These are phyloP conservation scores for Cyprinus carpio DNA, from an alignment of 2,113 vertebrate species.

Conservation along the genomic window DNA sequence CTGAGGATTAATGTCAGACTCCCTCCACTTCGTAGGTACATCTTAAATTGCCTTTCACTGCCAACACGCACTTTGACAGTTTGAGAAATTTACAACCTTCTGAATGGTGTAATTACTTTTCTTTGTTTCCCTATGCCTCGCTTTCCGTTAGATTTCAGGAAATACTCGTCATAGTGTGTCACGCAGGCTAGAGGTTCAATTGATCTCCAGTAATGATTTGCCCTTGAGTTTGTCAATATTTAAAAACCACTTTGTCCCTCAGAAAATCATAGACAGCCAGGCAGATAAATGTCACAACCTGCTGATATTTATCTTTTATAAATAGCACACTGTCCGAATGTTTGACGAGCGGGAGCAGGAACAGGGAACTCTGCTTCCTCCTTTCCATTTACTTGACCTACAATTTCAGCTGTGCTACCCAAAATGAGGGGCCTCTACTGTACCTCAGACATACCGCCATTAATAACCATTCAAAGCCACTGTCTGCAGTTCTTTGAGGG, in stretches of 20 bases:
- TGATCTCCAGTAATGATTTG: slow-evolving; percentile 55
- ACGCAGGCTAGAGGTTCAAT: slow-evolving; percentile 29
- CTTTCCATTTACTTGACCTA: slow-evolving; percentile 14
- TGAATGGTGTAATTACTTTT: slow-evolving; percentile 45
- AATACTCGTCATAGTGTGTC: background rate
- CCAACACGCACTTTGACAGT: slow-evolving; percentile 36
- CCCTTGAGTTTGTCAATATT: slow-evolving; percentile 64
- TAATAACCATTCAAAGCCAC: slow-evolving; percentile 24
- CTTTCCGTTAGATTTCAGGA: background rate
- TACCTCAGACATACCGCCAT: slow-evolving; percentile 18
- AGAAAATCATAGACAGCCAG: slow-evolving; percentile 54
- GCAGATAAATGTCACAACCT: slow-evolving; percentile 66
- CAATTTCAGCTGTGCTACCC: slow-evolving; percentile 6
- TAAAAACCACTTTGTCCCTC: slow-evolving; percentile 61
- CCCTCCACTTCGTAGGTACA: slow-evolving; percentile 32
- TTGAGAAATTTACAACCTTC: slow-evolving; percentile 43
- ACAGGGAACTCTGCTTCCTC: slow-evolving; percentile 6
- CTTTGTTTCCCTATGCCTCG: slow-evolving; percentile 20
- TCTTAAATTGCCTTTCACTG: slow-evolving; percentile 49
- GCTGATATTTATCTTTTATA: slow-evolving; percentile 65
- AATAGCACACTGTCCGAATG: slow-evolving; percentile 50
- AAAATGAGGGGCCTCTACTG: background rate
- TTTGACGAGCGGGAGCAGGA: slow-evolving; percentile 31
- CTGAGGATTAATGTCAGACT: slow-evolving; percentile 37
- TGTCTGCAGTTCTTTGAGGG: slow-evolving; percentile 2